A percentile compares a stretch with the other conserved stretches of the same genome.
phyloP scores from a whole-genome alignment of 2,888 invertebrate genomes.

The Leucoptera coffeella region DNA sequence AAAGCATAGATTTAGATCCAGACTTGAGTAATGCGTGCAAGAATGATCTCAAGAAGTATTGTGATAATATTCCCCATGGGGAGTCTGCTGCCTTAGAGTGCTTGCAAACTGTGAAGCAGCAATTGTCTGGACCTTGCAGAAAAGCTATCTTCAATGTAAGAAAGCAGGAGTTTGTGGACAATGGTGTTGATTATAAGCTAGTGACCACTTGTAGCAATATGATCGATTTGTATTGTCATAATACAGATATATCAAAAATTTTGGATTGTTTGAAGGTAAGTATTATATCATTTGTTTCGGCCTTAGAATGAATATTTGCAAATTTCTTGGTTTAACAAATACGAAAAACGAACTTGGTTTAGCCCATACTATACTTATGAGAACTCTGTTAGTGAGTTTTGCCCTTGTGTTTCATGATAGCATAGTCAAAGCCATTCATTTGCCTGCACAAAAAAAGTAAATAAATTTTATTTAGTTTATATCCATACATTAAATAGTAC shows the following conservation, averaged over 20 bases:
- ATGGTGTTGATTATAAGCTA: conserved; percentile 80
- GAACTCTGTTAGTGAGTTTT: too few species aligned
- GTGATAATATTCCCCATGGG: conserved; percentile 61
- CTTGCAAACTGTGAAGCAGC: conserved; percentile 58
- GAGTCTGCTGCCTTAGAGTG: conserved; percentile 76
- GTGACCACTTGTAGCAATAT: conserved; percentile 79
- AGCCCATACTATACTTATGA: too few species aligned
- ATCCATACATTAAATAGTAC: too few species aligned
- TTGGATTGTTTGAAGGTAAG: conserved; percentile 76
- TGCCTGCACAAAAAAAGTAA: too few species aligned
- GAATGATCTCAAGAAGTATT: conserved; percentile 68
- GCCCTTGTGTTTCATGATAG: too few species aligned
- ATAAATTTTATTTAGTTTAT: too few species aligned
- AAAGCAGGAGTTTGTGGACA: conserved; percentile 79
- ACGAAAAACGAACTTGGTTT: too few species aligned
- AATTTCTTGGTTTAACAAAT: too few species aligned
- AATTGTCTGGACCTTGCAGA: conserved; percentile 65
- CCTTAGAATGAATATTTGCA: too few species aligned
- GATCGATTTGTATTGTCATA: conserved; percentile 79
- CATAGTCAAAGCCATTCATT: too few species aligned
- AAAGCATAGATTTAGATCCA: conserved; percentile 82
- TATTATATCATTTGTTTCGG: too few species aligned
- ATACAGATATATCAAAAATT: conserved; percentile 61
- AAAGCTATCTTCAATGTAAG: conserved; percentile 79
- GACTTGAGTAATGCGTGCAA: conserved; percentile 77